phyloP scores from a whole-genome alignment of 2,888 invertebrate species.

The Oithona nana region DNA sequence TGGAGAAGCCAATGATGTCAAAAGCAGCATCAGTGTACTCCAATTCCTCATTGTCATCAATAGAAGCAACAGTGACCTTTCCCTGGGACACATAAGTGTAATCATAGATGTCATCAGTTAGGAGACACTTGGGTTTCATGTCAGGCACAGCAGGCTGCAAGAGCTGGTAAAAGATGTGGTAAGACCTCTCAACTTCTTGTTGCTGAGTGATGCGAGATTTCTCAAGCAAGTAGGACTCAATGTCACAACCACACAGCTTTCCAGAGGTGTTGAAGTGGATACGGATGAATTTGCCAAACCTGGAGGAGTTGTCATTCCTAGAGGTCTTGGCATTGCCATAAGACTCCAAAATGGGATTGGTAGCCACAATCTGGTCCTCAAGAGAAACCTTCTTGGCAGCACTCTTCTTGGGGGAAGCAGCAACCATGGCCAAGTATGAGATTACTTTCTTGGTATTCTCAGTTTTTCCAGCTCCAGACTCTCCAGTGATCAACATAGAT shows the following conservation, averaged over 20 bases:
- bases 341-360: slow-evolving; percentile 96
- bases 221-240: slow-evolving; percentile 98
- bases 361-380: slow-evolving; percentile 99
- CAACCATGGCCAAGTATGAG: slow-evolving; percentile 17
- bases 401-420: slow-evolving; percentile 24
- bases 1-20: slow-evolving; percentile 94
- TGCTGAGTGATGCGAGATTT: slow-evolving; percentile 99
- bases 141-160: slow-evolving; percentile 18
- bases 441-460: slow-evolving; percentile 18
- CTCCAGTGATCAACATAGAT: slow-evolving; percentile 93
- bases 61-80: slow-evolving; percentile 69
- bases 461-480: slow-evolving; percentile 18
- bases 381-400: slow-evolving; percentile 50
- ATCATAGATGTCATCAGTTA: slow-evolving; percentile 56
- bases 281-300: slow-evolving; percentile 99
- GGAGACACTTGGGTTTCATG: slow-evolving; percentile 27
- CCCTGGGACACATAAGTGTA: slow-evolving; percentile 84
- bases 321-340: slow-evolving; percentile 99
- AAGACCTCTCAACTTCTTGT: slow-evolving; percentile 90
- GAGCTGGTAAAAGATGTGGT: slow-evolving; percentile 98
- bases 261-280: slow-evolving; percentile 98
- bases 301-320: slow-evolving; percentile 99
- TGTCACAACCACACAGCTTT: slow-evolving; percentile 99
- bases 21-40: slow-evolving; percentile 80
- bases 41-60: slow-evolving; percentile 81